A percentile compares a stretch with the other conserved stretches of the same genome.
Conservation (phyloP, 2,888 invertebrate genomes). For the Rhogogaster chlorosoma region DNA sequence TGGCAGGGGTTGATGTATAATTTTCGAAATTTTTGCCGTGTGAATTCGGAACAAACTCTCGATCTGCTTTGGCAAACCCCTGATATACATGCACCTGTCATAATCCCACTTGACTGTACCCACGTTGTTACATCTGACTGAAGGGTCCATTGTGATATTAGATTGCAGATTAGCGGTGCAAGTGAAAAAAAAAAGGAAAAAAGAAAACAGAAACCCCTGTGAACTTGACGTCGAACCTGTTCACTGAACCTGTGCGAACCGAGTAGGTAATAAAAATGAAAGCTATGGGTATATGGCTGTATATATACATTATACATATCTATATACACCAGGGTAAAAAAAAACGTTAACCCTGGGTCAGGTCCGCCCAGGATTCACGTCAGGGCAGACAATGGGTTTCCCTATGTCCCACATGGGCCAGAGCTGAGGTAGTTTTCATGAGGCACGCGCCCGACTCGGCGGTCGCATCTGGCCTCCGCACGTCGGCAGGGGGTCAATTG, state of each 20-base stretch:
- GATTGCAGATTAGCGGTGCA: neutral
- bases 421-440: constrained; percentile 56
- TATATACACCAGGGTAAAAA: constrained; percentile 60
- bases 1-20: too few species aligned
- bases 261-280: constrained; percentile 63
- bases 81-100: neutral
- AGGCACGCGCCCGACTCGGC: constrained; percentile 65
- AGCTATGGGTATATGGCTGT: constrained; percentile 51
- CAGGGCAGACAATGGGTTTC: constrained; percentile 38
- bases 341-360: constrained; percentile 50
- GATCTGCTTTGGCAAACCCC: neutral
- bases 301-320: neutral
- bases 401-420: neutral
- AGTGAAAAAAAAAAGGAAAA: neutral
- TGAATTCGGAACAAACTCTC: neutral
- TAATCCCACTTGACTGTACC: neutral
- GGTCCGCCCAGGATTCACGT: constrained; percentile 15
- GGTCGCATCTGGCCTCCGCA: constrained; percentile 72
- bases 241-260: constrained; percentile 62
- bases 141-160: constrained; percentile 4
- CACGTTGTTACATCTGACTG: neutral
- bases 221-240: constrained; percentile 63
- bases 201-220: constrained; percentile 9
- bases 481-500: constrained; percentile 73
- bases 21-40: neutral